Conservation (phyloP, 2,888 invertebrate genomes). For the Thyatira batis region DNA sequence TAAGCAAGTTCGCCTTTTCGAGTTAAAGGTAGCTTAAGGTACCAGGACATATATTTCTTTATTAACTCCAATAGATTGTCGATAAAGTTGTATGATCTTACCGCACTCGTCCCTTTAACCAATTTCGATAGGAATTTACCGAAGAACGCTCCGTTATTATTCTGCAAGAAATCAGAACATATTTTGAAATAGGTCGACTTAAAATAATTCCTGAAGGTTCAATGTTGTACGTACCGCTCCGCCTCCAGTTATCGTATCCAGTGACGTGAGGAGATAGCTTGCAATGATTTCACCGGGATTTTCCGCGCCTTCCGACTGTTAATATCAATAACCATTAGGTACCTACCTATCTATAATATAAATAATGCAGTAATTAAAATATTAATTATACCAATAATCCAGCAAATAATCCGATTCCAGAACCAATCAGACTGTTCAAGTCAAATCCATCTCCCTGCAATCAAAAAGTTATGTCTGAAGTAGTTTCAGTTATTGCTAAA, state of each 20-base stretch:
- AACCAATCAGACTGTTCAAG: slow-evolving; percentile 66
- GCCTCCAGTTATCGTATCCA: slow-evolving; percentile 74
- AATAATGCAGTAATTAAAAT: not conserved
- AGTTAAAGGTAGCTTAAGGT: too few species aligned
- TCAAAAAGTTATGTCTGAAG: not conserved
- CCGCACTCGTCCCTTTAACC: slow-evolving; percentile 72
- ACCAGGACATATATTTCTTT: too few species aligned
- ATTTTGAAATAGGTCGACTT: not conserved
- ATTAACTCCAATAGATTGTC: too few species aligned
- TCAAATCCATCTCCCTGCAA: slow-evolving; percentile 77
- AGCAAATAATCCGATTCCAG: slow-evolving; percentile 70
- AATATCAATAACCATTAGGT: slow-evolving; percentile 5
- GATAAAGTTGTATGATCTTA: slow-evolving; percentile 38
- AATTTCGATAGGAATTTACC: slow-evolving; percentile 69
- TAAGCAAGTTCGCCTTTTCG: too few species aligned
- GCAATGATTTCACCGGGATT: slow-evolving; percentile 72
- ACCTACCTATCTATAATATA: slow-evolving; percentile 3
- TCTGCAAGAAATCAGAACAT: slow-evolving; percentile 44
- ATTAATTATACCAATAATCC: slow-evolving; percentile 68
- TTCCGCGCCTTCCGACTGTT: slow-evolving; percentile 70
- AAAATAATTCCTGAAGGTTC: too few species aligned
- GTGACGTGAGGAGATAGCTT: slow-evolving; percentile 67
- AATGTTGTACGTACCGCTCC: slow-evolving; percentile 60
- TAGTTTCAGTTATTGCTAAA: not conserved
- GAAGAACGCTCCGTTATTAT: slow-evolving; percentile 76